Percentiles rank a stretch among this genome's conserved stretches.
Evolutionary conservation across 2,888 invertebrate species (phyloP).

Genomic region (Nomada flava): DNA sequence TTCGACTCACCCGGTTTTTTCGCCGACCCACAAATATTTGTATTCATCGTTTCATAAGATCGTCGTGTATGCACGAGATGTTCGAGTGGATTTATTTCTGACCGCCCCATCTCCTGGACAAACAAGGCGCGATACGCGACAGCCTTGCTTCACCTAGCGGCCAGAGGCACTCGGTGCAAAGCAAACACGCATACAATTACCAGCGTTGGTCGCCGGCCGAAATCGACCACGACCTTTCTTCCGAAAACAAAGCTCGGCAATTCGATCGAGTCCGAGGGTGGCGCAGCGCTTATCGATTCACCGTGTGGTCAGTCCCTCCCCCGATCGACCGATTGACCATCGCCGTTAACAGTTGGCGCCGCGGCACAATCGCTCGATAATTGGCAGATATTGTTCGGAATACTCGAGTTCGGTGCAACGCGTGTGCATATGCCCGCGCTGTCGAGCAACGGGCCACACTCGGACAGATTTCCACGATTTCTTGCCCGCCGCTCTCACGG

Average conservation of each 20-base stretch:
- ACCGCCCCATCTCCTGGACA: constrained; percentile 75
- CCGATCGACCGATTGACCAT: constrained; percentile 72
- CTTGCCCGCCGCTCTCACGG: constrained; percentile 76
- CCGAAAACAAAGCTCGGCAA: constrained; percentile 68
- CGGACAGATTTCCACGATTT: constrained; percentile 77
- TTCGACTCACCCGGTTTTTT: no score
- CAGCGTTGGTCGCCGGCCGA: constrained; percentile 9
- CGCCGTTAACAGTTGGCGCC: constrained; percentile 79
- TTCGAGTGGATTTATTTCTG: constrained; percentile 70
- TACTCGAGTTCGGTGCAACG: constrained; percentile 46
- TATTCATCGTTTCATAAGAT: constrained; percentile 73
- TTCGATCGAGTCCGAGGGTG: constrained; percentile 34
- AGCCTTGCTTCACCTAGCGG: background rate
- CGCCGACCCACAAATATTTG: constrained; percentile 69
- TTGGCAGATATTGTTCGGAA: constrained; percentile 81
- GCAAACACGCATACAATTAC: constrained; percentile 79
- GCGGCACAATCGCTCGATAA: constrained; percentile 80
- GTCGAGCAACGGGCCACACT: background rate
- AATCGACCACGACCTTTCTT: constrained; percentile 62
- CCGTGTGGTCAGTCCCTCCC: constrained; percentile 75
- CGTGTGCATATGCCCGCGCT: constrained; percentile 36
- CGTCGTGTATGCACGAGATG: constrained; percentile 35
- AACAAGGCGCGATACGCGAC: constrained; percentile 61
- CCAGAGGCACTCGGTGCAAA: constrained; percentile 65
- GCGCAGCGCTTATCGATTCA: constrained; percentile 48